Evolutionary conservation across 2,888 invertebrate genomes (phyloP).

Genomic region (Leptinotarsa tumamoca): DNA sequence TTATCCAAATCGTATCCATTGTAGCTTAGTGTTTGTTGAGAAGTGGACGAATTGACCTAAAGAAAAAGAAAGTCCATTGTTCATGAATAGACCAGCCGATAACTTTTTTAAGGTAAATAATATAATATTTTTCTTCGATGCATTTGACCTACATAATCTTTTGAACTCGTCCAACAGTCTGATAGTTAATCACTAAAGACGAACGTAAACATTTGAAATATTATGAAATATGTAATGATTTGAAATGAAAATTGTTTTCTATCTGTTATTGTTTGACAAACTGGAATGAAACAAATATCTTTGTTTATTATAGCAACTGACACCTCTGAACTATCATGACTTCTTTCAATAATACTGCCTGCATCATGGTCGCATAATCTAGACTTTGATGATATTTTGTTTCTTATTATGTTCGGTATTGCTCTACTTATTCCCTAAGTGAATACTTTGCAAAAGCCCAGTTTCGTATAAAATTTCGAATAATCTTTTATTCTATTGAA

Average conservation of each 20-base stretch:
- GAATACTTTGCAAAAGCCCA: too few relatives aligned
- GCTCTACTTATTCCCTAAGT: too few relatives aligned
- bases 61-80: neutral
- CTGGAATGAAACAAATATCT: too few relatives aligned
- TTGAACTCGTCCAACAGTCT: neutral
- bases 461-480: too few relatives aligned
- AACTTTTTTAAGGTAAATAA: slow-evolving; percentile 4
- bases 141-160: neutral
- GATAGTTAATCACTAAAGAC: neutral
- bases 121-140: neutral
- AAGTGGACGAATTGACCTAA: slow-evolving; percentile 8
- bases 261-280: too few relatives aligned
- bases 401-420: too few relatives aligned
- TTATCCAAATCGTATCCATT: slow-evolving; percentile 30
- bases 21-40: slow-evolving; percentile 18
- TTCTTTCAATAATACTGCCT: too few relatives aligned
- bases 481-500: too few relatives aligned
- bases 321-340: too few relatives aligned
- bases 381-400: too few relatives aligned
- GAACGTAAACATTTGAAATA: neutral
- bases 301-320: too few relatives aligned
- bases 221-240: neutral
- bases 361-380: too few relatives aligned
- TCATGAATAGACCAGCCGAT: neutral
- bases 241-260: neutral